Conservation (phyloP, 23 tunicate species). For the Trididemnum miniatum region DNA sequence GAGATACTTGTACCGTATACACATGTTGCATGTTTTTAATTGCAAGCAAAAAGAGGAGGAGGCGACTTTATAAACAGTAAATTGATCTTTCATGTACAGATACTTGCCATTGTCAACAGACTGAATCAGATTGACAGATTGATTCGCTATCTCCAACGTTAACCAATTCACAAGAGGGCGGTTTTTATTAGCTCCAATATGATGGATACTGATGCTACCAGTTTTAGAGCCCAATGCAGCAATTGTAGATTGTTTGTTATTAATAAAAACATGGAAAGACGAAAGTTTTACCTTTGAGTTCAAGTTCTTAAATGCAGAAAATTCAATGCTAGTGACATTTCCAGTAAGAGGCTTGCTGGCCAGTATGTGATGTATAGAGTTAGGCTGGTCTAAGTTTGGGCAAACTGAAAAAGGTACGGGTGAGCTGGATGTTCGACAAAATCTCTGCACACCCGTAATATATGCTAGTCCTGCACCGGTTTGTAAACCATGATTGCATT, state of each 20-base stretch:
- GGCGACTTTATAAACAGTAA: not conserved
- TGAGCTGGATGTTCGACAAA: not conserved
- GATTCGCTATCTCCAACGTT: not conserved
- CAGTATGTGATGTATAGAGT: not conserved
- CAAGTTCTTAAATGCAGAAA: too few relatives aligned
- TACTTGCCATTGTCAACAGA: not conserved
- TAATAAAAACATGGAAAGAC: not conserved
- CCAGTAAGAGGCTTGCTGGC: not conserved
- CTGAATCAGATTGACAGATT: not conserved
- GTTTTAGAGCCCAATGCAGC: constrained; percentile 35
- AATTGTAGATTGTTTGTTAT: constrained; percentile 14
- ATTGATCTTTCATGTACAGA: not conserved
- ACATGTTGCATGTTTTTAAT: constrained; percentile 32
- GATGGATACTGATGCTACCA: constrained; percentile 26
- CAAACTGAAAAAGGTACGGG: constrained; percentile 8
- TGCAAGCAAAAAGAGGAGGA: not conserved
- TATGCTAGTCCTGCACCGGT: not conserved
- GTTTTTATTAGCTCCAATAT: constrained; percentile 36
- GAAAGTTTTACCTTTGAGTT: not conserved
- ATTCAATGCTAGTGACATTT: not conserved
- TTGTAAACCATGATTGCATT: constrained; percentile 5
- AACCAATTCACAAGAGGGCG: not conserved
- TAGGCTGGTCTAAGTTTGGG: constrained; percentile 4
- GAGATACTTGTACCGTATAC: constrained; percentile 34
- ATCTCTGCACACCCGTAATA: not conserved